A percentile compares a stretch with the other conserved stretches of the same genome.
Conservation (phyloP, 2,888 invertebrate genomes). For the Xanthorhoe spadicearia region DNA sequence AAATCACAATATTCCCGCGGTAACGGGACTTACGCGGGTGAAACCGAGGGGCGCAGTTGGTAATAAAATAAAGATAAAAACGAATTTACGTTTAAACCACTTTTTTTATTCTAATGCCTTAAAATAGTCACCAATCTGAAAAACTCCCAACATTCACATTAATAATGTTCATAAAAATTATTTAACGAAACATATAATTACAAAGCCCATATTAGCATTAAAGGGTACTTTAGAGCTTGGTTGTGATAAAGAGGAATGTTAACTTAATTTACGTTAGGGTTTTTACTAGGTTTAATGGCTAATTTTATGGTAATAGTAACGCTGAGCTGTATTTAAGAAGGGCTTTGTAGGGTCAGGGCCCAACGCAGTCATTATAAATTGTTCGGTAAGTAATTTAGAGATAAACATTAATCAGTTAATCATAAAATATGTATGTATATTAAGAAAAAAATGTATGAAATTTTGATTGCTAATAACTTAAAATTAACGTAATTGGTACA, state of each 20-base stretch:
- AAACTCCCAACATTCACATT: no score
- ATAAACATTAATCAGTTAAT: not conserved
- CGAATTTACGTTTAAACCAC: no score
- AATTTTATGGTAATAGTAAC: constrained; percentile 29
- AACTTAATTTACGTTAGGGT: constrained; percentile 34
- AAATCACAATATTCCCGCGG: no score
- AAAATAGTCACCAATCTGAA: no score
- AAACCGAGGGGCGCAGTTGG: no score
- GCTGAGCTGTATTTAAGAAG: constrained; percentile 28
- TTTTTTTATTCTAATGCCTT: no score
- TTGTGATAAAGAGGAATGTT: constrained; percentile 37
- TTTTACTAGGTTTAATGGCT: constrained; percentile 30
- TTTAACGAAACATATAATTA: constrained; percentile 27
- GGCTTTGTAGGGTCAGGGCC: constrained; percentile 16
- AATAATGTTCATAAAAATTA: constrained; percentile 13
- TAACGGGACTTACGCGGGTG: no score
- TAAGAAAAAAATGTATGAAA: no score
- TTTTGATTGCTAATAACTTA: no score
- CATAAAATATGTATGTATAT: no score
- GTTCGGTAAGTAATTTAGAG: constrained; percentile 1
- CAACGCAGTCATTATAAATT: not conserved
- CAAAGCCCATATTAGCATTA: constrained; percentile 23
- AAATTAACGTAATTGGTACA: no score
- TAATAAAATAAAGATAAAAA: no score
- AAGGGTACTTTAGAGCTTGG: constrained; percentile 29